Evolutionary conservation across 2,113 vertebrate species (phyloP).

Genomic region (Rhinoderma darwinii): DNA sequence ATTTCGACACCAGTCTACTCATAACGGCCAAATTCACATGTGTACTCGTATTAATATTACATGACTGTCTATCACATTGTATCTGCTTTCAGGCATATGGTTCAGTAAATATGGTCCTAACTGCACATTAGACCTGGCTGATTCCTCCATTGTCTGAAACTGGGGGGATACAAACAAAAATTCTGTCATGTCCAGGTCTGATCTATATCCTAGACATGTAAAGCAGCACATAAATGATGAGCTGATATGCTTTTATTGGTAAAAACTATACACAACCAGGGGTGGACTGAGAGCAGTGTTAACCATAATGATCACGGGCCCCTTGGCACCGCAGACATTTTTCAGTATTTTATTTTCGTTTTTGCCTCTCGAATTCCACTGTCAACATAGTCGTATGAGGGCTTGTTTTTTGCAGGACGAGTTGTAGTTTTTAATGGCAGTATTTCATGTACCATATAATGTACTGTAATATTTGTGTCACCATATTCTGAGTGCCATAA

Average conservation of each 20-base stretch:
- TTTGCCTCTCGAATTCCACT: no score
- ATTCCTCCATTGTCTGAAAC: not conserved
- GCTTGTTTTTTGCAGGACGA: no score
- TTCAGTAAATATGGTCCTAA: not conserved
- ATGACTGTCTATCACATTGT: not conserved
- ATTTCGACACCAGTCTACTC: not conserved
- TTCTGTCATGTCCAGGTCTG: not conserved
- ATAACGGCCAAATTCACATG: conserved; percentile 7
- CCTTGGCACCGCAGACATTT: no score
- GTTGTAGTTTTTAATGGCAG: no score
- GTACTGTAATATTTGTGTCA: no score
- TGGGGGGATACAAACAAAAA: conserved; percentile 2
- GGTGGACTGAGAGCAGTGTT: no score
- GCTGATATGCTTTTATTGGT: not conserved
- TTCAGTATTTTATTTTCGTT: no score
- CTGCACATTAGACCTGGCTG: not conserved
- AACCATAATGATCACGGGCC: no score
- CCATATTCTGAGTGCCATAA: no score
- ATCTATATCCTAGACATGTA: no score
- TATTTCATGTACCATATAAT: no score
- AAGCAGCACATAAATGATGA: not conserved
- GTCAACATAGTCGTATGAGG: no score
- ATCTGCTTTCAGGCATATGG: not conserved
- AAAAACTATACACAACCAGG: not conserved
- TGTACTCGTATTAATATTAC: conserved; percentile 22